A percentile compares a stretch with the other conserved stretches of the same genome.
phyloP scores from a whole-genome alignment of 2,888 invertebrate genomes.

The Atethmia centrago region DNA sequence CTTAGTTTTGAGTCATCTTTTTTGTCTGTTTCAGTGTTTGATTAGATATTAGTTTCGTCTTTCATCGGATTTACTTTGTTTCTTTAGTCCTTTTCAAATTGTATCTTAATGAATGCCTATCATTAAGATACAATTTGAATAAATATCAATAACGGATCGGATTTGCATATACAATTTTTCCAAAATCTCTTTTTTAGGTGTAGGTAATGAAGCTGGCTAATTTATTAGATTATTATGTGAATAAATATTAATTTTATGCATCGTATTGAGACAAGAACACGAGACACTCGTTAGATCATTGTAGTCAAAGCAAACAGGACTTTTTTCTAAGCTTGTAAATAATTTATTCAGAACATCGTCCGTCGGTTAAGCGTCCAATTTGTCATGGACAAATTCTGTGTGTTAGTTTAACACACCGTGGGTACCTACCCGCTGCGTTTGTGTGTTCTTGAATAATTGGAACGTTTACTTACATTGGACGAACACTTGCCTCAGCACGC shows the following conservation, averaged over 20 bases:
- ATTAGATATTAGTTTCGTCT: neutral
- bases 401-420: constrained; percentile 75
- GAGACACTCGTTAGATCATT: constrained; percentile 48
- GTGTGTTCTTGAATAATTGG: constrained; percentile 71
- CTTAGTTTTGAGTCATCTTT: neutral
- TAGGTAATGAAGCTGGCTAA: constrained; percentile 45
- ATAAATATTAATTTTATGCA: constrained; percentile 55
- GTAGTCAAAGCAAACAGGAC: constrained; percentile 61
- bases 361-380: constrained; percentile 81
- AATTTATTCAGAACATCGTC: constrained; percentile 82
- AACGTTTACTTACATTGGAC: constrained; percentile 64
- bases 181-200: constrained; percentile 20
- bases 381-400: constrained; percentile 83
- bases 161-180: constrained; percentile 32
- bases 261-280: constrained; percentile 46
- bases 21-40: neutral
- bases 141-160: constrained; percentile 19
- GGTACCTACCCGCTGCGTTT: constrained; percentile 65
- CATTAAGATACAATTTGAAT: constrained; percentile 41
- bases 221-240: constrained; percentile 50
- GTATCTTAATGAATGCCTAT: constrained; percentile 27
- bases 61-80: neutral
- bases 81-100: constrained; percentile 13
- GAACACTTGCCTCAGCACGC: constrained; percentile 52
- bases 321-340: constrained; percentile 75